Conservation (phyloP, 2,797 vertebrate species). For the Novumbra hubbsi region DNA sequence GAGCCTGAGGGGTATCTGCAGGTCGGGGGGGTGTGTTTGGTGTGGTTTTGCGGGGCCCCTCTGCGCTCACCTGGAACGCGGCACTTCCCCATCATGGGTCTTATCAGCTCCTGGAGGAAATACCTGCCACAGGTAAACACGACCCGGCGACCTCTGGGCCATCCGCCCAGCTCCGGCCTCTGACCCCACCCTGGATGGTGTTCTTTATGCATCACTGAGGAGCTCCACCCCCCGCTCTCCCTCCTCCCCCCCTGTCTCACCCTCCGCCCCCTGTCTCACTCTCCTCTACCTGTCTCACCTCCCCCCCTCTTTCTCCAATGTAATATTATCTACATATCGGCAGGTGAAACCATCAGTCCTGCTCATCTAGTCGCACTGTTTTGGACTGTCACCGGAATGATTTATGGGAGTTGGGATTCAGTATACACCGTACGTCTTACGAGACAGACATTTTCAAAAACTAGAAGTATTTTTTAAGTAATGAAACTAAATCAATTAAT, state of each 20-base stretch:
- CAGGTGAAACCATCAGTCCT: slow-evolving; percentile 69
- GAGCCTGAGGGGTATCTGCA: slow-evolving; percentile 8
- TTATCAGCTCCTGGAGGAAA: slow-evolving; percentile 96
- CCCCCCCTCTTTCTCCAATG: slow-evolving; percentile 64
- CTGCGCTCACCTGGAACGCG: slow-evolving; percentile 95
- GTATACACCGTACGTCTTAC: slow-evolving; percentile 57
- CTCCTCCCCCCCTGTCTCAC: slow-evolving; percentile 10
- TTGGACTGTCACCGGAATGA: slow-evolving; percentile 60
- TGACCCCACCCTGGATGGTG: slow-evolving; percentile 59
- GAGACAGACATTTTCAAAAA: slow-evolving; percentile 25
- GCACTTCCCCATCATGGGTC: slow-evolving; percentile 89
- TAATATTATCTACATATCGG: slow-evolving; percentile 79
- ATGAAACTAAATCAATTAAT: slow-evolving; percentile 59
- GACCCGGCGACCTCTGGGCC: slow-evolving; percentile 78
- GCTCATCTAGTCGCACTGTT: slow-evolving; percentile 66
- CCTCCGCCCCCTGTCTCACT: slow-evolving; percentile 33
- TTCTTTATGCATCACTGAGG: slow-evolving; percentile 65
- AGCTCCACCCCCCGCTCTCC: slow-evolving; percentile 41
- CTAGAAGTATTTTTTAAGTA: not conserved
- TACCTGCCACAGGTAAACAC: slow-evolving; percentile 96
- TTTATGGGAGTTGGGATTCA: slow-evolving; percentile 52
- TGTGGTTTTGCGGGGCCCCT: slow-evolving; percentile 78
- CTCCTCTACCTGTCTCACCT: slow-evolving; percentile 24
- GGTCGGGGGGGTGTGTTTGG: slow-evolving; percentile 72
- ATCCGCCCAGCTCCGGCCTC: slow-evolving; percentile 50